phyloP scores from a whole-genome alignment of 2,113 vertebrate genomes.

The Bucco capensis region DNA sequence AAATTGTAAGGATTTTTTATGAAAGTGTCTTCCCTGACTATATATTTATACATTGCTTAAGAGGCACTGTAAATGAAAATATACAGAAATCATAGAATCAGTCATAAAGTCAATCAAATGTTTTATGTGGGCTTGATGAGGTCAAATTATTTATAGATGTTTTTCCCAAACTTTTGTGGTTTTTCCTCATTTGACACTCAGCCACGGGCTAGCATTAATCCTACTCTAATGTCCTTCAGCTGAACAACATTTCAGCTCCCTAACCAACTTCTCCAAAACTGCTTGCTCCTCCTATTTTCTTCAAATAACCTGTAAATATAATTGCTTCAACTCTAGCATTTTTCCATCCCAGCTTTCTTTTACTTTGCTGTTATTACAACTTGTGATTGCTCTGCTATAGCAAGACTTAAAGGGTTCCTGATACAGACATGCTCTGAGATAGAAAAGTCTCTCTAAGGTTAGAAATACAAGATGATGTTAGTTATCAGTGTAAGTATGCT shows the following conservation, averaged over 20 bases:
- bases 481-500: not conserved
- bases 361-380: not conserved
- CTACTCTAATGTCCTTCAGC: not conserved
- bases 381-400: not conserved
- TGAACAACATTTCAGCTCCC: not conserved
- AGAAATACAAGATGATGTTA: not conserved
- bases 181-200: not conserved
- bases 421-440: not conserved
- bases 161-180: not conserved
- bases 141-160: not conserved
- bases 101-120: not conserved
- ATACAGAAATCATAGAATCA: not conserved
- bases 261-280: not conserved
- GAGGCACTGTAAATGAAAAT: not conserved
- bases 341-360: not conserved
- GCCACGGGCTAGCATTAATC: not conserved
- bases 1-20: not conserved
- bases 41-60: not conserved
- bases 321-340: not conserved
- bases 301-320: not conserved
- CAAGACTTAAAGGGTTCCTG: not conserved
- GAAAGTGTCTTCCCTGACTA: not conserved
- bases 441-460: not conserved
- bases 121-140: not conserved
- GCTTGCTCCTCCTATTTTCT: not conserved